phyloP scores from a whole-genome alignment of 2,888 invertebrate species.

The Sarcophaga rosellei region DNA sequence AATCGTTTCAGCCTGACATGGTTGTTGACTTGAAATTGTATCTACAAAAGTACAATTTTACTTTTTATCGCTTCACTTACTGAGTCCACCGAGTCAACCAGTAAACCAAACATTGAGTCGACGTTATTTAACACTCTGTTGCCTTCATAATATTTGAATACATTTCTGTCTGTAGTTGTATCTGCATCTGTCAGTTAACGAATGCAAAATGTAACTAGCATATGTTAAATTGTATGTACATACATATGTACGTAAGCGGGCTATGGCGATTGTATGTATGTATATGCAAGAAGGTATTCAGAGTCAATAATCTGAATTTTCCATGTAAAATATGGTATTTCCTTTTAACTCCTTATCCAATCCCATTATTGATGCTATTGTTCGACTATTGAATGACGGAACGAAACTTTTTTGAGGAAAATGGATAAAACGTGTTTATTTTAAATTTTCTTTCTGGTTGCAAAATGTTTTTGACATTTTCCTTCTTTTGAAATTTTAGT shows the following conservation, averaged over 20 bases:
- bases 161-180: slow-evolving; percentile 27
- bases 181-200: slow-evolving; percentile 9
- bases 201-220: background rate
- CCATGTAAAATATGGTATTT: slow-evolving; percentile 25
- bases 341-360: background rate
- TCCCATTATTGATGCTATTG: slow-evolving; percentile 15
- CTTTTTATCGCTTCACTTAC: slow-evolving; percentile 54
- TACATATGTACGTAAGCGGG: slow-evolving; percentile 6
- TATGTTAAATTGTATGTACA: background rate
- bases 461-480: slow-evolving; percentile 15
- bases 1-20: slow-evolving; percentile 29
- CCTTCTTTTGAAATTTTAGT: background rate
- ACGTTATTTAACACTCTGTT: slow-evolving; percentile 66
- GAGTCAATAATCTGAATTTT: slow-evolving; percentile 47
- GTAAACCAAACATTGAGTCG: slow-evolving; percentile 63
- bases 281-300: slow-evolving; percentile 53
- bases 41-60: slow-evolving; percentile 43
- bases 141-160: slow-evolving; percentile 59
- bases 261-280: background rate
- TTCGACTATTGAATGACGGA: slow-evolving; percentile 34
- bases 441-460: slow-evolving; percentile 11
- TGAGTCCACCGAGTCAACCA: slow-evolving; percentile 60
- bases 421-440: slow-evolving; percentile 28
- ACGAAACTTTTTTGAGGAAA: slow-evolving; percentile 25
- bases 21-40: slow-evolving; percentile 36